phyloP scores from a whole-genome alignment of 2,113 vertebrate genomes.

The Ailurus styani region DNA sequence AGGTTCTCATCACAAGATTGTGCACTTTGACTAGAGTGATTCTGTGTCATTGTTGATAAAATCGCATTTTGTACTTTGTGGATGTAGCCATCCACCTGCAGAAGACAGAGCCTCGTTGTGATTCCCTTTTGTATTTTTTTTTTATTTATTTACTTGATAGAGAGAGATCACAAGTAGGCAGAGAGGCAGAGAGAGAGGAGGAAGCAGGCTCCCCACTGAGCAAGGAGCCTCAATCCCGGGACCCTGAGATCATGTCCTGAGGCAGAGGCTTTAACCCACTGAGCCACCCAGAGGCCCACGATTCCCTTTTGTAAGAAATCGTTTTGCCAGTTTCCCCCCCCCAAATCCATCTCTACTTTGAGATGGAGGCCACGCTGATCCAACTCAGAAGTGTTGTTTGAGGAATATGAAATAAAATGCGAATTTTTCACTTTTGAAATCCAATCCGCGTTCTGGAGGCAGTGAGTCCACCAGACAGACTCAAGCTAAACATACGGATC shows the following conservation, averaged over 20 bases:
- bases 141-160: no score
- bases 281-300: no score
- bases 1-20: background rate
- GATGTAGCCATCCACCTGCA: background rate
- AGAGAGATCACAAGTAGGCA: no score
- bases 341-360: background rate
- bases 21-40: background rate
- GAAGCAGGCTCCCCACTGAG: no score
- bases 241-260: no score
- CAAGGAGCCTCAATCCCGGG: no score
- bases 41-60: background rate
- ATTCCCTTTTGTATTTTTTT: background rate
- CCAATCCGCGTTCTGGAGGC: background rate
- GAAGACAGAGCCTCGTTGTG: background rate
- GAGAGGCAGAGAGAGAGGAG: no score
- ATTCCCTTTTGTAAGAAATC: no score
- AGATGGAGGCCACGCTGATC: background rate
- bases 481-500: rapidly evolving
- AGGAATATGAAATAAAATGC: background rate
- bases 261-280: no score
- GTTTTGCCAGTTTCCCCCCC: background rate
- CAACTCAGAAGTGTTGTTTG: background rate
- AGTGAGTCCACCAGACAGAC: rapidly evolving
- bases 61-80: background rate
- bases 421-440: background rate